Evolutionary conservation across 2,797 vertebrate genomes (phyloP).

Genomic region (Etheostoma perlongum): DNA sequence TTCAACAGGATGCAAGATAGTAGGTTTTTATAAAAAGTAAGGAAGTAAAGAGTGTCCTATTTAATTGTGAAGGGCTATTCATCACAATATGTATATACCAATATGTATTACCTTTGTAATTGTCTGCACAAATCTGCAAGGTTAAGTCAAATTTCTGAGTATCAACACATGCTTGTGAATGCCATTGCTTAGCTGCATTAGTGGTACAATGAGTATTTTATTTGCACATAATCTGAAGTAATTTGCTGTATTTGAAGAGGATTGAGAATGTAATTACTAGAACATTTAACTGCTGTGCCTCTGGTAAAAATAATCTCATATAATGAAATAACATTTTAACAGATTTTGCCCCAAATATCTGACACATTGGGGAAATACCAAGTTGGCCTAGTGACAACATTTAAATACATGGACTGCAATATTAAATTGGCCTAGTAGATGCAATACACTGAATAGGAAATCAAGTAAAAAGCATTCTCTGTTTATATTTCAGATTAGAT

Average conservation of each 20-base stretch:
- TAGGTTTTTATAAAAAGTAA: conserved; percentile 1
- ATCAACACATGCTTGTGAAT: conserved; percentile 19
- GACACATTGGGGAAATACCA: not conserved
- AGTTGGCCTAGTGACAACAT: not conserved
- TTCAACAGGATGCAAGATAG: not conserved
- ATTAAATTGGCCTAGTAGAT: not conserved
- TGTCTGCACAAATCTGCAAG: conserved; percentile 52
- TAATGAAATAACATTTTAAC: conserved; percentile 8
- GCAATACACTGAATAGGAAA: not conserved
- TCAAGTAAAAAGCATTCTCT: not conserved
- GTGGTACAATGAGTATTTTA: conserved; percentile 9
- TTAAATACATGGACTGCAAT: not conserved
- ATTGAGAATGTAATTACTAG: conserved; percentile 2
- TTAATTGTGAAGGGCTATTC: conserved; percentile 79
- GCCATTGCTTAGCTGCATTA: conserved; percentile 3
- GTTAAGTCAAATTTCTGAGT: conserved; percentile 7
- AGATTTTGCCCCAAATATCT: not conserved
- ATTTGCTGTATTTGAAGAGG: not conserved
- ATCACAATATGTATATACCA: conserved; percentile 43
- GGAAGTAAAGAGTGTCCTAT: conserved; percentile 49
- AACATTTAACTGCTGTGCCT: conserved; percentile 46
- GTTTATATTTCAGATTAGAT: not conserved
- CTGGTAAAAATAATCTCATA: conserved; percentile 16
- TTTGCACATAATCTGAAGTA: conserved; percentile 20
- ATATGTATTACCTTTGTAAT: conserved; percentile 65